phyloP scores from a whole-genome alignment of 1,140 invertebrate species.

The Drosophila nasuta region DNA sequence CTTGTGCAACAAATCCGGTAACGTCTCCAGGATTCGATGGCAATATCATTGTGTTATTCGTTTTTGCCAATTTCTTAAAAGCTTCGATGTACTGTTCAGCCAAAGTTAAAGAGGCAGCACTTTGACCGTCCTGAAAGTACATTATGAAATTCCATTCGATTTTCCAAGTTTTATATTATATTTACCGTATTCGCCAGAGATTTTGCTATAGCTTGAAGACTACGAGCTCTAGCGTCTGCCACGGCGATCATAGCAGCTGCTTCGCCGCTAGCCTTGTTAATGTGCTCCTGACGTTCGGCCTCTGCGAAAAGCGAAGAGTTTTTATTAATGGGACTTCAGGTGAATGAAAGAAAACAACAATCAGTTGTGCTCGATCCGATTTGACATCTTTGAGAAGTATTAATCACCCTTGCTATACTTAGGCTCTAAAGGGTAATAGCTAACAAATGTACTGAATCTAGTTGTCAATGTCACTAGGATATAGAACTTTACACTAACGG shows the following conservation, averaged over 20 bases:
- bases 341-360: too few relatives aligned
- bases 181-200: constrained; percentile 87
- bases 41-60: constrained; percentile 97
- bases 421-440: too few relatives aligned
- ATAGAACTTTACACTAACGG: too few relatives aligned
- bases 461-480: too few relatives aligned
- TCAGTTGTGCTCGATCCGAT: too few relatives aligned
- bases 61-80: constrained; percentile 96
- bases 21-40: constrained; percentile 96
- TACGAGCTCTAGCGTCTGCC: constrained; percentile 92
- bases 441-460: too few relatives aligned
- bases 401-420: too few relatives aligned
- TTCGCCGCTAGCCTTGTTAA: constrained; percentile 94
- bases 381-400: too few relatives aligned
- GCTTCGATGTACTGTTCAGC: constrained; percentile 98
- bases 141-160: not conserved
- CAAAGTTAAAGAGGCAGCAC: constrained; percentile 95
- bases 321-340: too few relatives aligned
- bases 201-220: constrained; percentile 90
- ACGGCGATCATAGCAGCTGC: constrained; percentile 94
- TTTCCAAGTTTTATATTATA: not conserved
- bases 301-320: constrained; percentile 85
- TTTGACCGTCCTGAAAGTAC: constrained; percentile 88
- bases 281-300: constrained; percentile 94
- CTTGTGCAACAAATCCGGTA: constrained; percentile 93